Evolutionary conservation across 2,888 invertebrate species (phyloP).

Genomic region (Listrodromus nycthemerus): DNA sequence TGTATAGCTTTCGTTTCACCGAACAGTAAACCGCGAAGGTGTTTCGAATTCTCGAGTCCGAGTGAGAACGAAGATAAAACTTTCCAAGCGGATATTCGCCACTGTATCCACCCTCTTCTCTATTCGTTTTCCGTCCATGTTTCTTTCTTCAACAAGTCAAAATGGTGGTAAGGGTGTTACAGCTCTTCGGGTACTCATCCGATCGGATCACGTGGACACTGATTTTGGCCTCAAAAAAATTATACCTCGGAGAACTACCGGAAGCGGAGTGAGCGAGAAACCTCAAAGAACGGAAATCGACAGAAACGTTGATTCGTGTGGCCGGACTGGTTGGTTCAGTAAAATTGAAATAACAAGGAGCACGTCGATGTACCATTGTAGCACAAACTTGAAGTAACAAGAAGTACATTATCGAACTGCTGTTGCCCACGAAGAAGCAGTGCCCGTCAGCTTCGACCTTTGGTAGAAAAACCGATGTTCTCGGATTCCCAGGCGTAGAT

Average conservation of each 20-base stretch:
- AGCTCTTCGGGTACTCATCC: slow-evolving; percentile 63
- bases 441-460: not conserved
- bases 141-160: slow-evolving; percentile 30
- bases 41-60: slow-evolving; percentile 59
- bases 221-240: slow-evolving; percentile 67
- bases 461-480: not conserved
- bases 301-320: slow-evolving; percentile 22
- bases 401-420: too few species aligned
- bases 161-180: slow-evolving; percentile 34
- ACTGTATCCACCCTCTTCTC: not conserved
- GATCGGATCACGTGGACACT: slow-evolving; percentile 66
- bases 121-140: slow-evolving; percentile 21
- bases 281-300: slow-evolving; percentile 52
- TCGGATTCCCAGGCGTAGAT: not conserved
- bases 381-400: too few species aligned
- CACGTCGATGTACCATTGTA: too few species aligned
- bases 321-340: too few species aligned
- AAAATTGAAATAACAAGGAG: too few species aligned
- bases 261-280: slow-evolving; percentile 34
- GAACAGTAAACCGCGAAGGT: slow-evolving; percentile 61
- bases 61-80: slow-evolving; percentile 50
- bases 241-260: slow-evolving; percentile 49
- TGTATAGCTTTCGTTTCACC: slow-evolving; percentile 43
- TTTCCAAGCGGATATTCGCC: slow-evolving; percentile 35
- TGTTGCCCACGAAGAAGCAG: not conserved